phyloP scores from a whole-genome alignment of 2,888 invertebrate species.

The Petrophora chlorosata region DNA sequence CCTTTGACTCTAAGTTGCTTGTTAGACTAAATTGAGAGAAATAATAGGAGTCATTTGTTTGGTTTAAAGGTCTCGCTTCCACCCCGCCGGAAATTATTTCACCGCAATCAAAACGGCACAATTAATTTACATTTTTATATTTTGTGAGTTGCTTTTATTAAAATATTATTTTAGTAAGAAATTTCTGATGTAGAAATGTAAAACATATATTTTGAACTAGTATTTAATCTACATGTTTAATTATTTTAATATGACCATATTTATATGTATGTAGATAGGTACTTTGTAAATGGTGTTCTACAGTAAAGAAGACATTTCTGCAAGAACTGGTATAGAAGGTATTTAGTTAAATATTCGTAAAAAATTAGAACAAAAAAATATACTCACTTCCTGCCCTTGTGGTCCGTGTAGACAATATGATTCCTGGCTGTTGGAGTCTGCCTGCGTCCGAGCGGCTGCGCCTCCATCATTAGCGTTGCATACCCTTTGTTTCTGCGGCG shows the following conservation, averaged over 20 bases:
- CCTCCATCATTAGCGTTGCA: slow-evolving; percentile 61
- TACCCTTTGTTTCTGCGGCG: slow-evolving; percentile 34
- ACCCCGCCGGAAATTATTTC: slow-evolving; percentile 59
- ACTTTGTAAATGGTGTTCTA: too few relatives aligned
- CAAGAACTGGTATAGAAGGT: too few relatives aligned
- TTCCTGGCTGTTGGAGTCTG: slow-evolving; percentile 73
- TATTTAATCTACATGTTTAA: too few relatives aligned
- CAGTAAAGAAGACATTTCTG: too few relatives aligned
- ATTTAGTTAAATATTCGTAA: too few relatives aligned
- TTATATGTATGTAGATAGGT: too few relatives aligned
- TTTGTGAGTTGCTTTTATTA: slow-evolving; percentile 14
- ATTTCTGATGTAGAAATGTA: background rate
- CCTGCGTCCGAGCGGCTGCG: slow-evolving; percentile 64
- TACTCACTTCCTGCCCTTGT: slow-evolving; percentile 81
- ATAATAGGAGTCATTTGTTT: slow-evolving; percentile 81
- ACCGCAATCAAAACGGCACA: slow-evolving; percentile 53
- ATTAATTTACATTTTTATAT: slow-evolving; percentile 24
- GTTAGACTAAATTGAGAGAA: slow-evolving; percentile 82
- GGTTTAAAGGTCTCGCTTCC: slow-evolving; percentile 72
- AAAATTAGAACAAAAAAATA: too few relatives aligned
- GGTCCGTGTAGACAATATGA: slow-evolving; percentile 81
- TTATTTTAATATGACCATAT: too few relatives aligned
- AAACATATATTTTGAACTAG: too few relatives aligned
- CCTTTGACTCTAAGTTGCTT: slow-evolving; percentile 80
- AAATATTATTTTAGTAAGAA: slow-evolving; percentile 7